Conservation (phyloP, 2,113 vertebrate genomes). For the Ameiurus melas region DNA sequence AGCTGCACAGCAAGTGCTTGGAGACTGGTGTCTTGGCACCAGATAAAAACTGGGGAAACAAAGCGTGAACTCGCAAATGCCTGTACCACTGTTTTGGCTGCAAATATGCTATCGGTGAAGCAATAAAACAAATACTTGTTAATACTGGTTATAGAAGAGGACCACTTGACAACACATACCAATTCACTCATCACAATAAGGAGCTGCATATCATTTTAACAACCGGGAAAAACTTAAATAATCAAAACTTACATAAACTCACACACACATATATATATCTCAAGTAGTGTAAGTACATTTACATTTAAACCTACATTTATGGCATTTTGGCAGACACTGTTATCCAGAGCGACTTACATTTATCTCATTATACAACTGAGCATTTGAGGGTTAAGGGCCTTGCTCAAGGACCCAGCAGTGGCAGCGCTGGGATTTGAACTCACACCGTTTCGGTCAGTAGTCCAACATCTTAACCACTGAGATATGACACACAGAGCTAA, state of each 20-base stretch:
- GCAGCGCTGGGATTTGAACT: no score
- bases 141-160: not conserved
- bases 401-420: no score
- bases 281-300: not conserved
- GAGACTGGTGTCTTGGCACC: constrained; percentile 4
- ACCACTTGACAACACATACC: not conserved
- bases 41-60: not conserved
- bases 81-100: not conserved
- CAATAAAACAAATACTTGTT: not conserved
- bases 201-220: not conserved
- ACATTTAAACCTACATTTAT: not conserved
- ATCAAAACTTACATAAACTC: no score
- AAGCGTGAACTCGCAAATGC: not conserved
- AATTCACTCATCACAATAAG: not conserved
- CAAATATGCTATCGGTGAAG: not conserved
- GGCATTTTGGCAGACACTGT: no score
- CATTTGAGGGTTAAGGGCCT: no score
- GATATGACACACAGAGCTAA: no score
- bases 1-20: not conserved
- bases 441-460: no score
- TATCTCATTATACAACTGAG: no score
- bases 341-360: no score
- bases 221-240: not conserved
- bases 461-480: no score
- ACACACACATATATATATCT: not conserved